phyloP scores from a whole-genome alignment of 2,797 vertebrate species.

The Anableps anableps region DNA sequence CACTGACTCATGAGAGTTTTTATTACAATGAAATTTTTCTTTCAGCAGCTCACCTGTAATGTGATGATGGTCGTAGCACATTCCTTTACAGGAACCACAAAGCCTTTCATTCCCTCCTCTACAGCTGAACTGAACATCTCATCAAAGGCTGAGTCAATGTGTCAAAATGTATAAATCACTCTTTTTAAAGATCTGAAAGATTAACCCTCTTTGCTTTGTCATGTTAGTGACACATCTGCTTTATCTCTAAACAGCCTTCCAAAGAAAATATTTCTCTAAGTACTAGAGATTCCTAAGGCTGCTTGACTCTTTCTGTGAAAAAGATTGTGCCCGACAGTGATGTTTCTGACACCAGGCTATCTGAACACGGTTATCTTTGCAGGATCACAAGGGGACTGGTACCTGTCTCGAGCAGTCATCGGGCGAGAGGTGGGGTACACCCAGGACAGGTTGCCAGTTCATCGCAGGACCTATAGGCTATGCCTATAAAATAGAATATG shows the following conservation, averaged over 20 bases:
- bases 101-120: neutral
- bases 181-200: neutral
- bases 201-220: neutral
- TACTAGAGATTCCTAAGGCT: neutral
- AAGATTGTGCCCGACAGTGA: neutral
- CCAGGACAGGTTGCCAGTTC: too few species aligned
- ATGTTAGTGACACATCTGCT: neutral
- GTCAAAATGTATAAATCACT: neutral
- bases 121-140: neutral
- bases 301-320: neutral
- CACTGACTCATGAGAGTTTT: neutral
- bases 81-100: neutral
- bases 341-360: neutral
- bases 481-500: neutral
- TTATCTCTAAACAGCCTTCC: neutral
- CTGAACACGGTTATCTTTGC: too few species aligned
- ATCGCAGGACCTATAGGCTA: too few species aligned
- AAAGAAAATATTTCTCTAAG: neutral
- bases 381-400: too few species aligned
- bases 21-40: neutral
- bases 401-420: too few species aligned
- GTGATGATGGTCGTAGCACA: neutral
- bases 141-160: neutral
- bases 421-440: too few species aligned
- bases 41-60: neutral